phyloP scores from a whole-genome alignment of 2,888 invertebrate species.

The Lysandra bellargus region DNA sequence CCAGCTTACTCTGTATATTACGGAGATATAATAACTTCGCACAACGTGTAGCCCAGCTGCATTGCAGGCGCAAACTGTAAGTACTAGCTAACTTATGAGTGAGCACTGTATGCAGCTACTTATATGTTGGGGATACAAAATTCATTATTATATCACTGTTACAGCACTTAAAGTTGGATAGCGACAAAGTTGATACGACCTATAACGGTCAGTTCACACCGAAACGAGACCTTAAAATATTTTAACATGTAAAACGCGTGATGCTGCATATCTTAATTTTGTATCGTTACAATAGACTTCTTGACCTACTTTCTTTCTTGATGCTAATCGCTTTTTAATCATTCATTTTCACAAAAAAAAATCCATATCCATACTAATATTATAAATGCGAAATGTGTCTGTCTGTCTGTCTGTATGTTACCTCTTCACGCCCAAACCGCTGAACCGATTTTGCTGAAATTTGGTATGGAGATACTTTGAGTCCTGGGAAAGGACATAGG shows the following conservation, averaged over 20 bases:
- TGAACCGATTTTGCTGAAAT: too few species aligned
- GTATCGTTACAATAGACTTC: too few species aligned
- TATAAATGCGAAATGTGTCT: too few species aligned
- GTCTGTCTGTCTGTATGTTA: too few species aligned
- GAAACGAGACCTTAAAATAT: not conserved
- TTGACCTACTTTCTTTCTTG: too few species aligned
- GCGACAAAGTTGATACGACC: not conserved
- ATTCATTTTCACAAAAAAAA: too few species aligned
- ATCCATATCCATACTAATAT: too few species aligned
- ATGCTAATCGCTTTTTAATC: too few species aligned
- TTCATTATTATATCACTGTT: conserved; percentile 4
- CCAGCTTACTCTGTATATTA: not conserved
- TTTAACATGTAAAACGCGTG: not conserved
- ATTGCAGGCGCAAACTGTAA: not conserved
- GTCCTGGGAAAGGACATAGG: too few species aligned
- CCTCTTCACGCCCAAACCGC: too few species aligned
- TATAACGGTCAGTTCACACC: not conserved
- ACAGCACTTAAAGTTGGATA: not conserved
- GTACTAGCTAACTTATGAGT: not conserved
- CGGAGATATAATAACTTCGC: not conserved
- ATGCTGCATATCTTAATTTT: too few species aligned
- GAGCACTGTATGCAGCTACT: not conserved
- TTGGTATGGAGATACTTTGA: too few species aligned
- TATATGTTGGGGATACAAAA: not conserved
- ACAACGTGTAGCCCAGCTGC: not conserved